phyloP scores from a whole-genome alignment of 2,113 vertebrate species.

The Charina bottae region DNA sequence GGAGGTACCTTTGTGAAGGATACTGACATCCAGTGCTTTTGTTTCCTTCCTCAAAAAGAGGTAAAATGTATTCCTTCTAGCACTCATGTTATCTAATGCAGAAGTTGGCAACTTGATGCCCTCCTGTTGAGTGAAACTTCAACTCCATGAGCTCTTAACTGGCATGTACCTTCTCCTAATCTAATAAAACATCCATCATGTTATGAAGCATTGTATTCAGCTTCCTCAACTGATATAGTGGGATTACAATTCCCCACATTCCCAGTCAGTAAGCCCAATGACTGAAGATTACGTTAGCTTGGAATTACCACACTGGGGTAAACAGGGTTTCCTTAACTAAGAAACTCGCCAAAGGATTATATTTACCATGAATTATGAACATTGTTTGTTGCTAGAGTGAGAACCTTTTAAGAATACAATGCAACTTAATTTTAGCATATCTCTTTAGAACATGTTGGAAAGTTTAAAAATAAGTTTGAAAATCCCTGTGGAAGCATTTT shows the following conservation, averaged over 20 bases:
- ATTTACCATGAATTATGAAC: conserved; percentile 50
- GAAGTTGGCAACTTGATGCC: background rate
- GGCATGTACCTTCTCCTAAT: background rate
- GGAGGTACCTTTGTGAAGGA: conserved; percentile 37
- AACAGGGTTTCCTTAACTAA: conserved; percentile 39
- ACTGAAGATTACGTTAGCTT: background rate
- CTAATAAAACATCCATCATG: background rate
- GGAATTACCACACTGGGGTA: background rate
- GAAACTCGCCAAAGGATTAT: conserved; percentile 39
- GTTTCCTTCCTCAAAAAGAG: background rate
- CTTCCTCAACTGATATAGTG: background rate
- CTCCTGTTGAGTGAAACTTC: background rate
- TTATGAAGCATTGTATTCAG: background rate
- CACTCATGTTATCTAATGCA: conserved; percentile 44
- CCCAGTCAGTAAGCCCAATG: background rate
- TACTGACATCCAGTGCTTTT: conserved; percentile 39
- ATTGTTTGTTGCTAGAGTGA: conserved; percentile 42
- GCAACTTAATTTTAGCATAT: background rate
- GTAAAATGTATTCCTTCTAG: conserved; percentile 43
- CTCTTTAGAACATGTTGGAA: conserved; percentile 4
- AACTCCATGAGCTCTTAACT: background rate
- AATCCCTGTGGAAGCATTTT: background rate
- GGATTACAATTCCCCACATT: background rate
- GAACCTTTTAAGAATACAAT: conserved; percentile 32
- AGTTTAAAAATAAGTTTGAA: conserved; percentile 17